These are phyloP conservation scores for Malurus melanocephalus DNA, from an alignment of 2,113 vertebrate genomes.

Conservation along the genomic window DNA sequence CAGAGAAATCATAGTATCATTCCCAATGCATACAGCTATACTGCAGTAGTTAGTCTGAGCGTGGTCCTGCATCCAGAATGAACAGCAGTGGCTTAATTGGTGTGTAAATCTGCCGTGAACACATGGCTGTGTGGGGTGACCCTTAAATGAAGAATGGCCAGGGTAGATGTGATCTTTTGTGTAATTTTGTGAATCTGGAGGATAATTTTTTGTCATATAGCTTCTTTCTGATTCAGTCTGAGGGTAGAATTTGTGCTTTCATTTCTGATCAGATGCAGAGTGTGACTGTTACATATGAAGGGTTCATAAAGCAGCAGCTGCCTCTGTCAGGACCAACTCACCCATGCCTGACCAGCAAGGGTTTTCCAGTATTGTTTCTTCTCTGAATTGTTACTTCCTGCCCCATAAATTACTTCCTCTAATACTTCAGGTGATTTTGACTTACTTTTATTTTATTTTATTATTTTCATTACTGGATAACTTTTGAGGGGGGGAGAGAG, in stretches of 20 bases:
- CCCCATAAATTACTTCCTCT: background rate
- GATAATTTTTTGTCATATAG: background rate
- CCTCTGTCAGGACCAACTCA: background rate
- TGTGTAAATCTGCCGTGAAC: background rate
- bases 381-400: background rate
- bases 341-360: background rate
- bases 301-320: background rate
- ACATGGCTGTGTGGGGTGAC: background rate
- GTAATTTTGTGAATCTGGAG: background rate
- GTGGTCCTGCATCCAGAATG: slow-evolving; percentile 15
- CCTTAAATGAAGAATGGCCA: background rate
- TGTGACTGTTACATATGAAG: background rate
- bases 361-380: background rate
- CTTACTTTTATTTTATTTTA: background rate
- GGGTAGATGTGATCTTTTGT: background rate
- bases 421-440: background rate
- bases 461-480: slow-evolving; percentile 10
- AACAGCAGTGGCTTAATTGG: background rate
- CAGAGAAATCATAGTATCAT: slow-evolving; percentile 11
- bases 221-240: background rate
- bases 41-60: background rate
- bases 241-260: background rate
- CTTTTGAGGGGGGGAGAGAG: background rate
- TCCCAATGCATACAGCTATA: slow-evolving; percentile 2
- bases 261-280: background rate